These are phyloP conservation scores for Takifugu ocellatus DNA, from an alignment of 2,797 vertebrate species.

Conservation along the genomic window DNA sequence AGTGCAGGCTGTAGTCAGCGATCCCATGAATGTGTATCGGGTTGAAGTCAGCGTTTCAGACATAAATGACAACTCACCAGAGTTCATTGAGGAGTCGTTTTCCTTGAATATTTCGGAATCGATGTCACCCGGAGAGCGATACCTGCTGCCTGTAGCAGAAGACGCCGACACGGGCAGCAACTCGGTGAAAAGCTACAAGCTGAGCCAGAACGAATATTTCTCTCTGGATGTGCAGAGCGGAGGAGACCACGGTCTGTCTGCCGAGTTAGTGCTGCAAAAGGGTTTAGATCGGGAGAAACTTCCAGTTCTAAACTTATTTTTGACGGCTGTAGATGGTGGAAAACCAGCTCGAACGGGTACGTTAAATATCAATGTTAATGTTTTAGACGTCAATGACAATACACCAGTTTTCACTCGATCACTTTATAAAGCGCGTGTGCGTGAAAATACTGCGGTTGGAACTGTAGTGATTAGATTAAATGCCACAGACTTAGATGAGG, in stretches of 20 bases:
- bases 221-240: neutral
- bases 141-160: slow-evolving; percentile 69
- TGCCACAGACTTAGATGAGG: neutral
- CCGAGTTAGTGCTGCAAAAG: neutral
- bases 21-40: slow-evolving; percentile 70
- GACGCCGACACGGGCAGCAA: slow-evolving; percentile 76
- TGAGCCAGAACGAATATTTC: slow-evolving; percentile 1
- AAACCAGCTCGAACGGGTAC: neutral
- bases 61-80: slow-evolving; percentile 69
- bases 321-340: neutral
- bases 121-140: slow-evolving; percentile 53
- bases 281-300: neutral
- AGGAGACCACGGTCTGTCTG: too few relatives aligned
- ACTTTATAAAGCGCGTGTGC: neutral
- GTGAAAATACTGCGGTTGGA: neutral
- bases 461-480: neutral
- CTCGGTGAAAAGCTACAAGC: slow-evolving; percentile 59
- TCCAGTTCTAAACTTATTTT: slow-evolving; percentile 7
- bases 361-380: neutral
- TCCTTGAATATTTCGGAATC: slow-evolving; percentile 71
- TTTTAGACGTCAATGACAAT: neutral
- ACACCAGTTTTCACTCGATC: neutral
- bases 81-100: slow-evolving; percentile 33
- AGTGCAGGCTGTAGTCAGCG: slow-evolving; percentile 70
- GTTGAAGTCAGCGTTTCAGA: slow-evolving; percentile 70